Percentiles rank a stretch among this genome's conserved stretches.
Evolutionary conservation across 2,888 invertebrate genomes (phyloP).

Genomic region (Idaea aversata): DNA sequence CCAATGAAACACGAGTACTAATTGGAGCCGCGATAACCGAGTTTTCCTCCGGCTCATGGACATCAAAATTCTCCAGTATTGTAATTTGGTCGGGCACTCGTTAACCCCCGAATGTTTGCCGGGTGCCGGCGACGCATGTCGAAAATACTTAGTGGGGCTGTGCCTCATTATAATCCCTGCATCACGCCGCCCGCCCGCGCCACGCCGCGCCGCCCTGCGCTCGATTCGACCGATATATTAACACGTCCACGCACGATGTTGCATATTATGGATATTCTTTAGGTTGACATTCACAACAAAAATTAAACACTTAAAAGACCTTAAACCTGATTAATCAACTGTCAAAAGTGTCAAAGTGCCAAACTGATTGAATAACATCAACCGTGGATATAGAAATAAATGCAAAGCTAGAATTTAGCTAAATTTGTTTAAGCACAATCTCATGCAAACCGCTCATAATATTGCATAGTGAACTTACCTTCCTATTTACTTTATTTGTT

Average conservation of each 20-base stretch:
- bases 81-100: constrained; percentile 65
- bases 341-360: too few relatives aligned
- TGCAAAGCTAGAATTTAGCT: too few relatives aligned
- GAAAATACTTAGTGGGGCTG: constrained; percentile 79
- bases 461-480: too few relatives aligned
- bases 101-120: constrained; percentile 74
- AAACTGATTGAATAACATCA: too few relatives aligned
- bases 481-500: too few relatives aligned
- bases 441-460: too few relatives aligned
- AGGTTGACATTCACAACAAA: background rate
- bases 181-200: constrained; percentile 50
- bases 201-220: constrained; percentile 27
- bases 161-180: constrained; percentile 77
- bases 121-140: constrained; percentile 79
- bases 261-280: constrained; percentile 43
- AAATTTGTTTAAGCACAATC: too few relatives aligned
- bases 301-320: too few relatives aligned
- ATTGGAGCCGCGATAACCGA: constrained; percentile 21
- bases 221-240: constrained; percentile 74
- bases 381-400: too few relatives aligned
- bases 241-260: constrained; percentile 58
- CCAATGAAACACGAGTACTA: background rate
- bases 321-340: too few relatives aligned
- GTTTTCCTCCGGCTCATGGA: constrained; percentile 30
- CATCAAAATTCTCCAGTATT: constrained; percentile 48